Conservation (phyloP, 2,797 vertebrate species). For the Numenius phaeopus region DNA sequence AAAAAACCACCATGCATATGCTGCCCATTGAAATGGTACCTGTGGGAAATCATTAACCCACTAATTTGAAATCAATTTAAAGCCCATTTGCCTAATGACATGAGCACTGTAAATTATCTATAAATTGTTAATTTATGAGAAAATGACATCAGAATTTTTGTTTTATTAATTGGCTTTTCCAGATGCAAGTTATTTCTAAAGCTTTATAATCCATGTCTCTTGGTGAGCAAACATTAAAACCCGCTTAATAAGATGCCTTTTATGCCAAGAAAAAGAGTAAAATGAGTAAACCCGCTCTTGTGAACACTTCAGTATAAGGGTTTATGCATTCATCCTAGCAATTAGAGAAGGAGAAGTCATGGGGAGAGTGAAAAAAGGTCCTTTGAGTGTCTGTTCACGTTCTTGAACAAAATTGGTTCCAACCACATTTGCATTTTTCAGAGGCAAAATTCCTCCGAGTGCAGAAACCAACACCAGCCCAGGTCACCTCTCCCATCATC, state of each 20-base stretch:
- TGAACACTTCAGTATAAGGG: constrained; percentile 35
- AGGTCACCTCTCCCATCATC: background rate
- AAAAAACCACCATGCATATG: background rate
- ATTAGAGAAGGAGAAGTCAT: constrained; percentile 47
- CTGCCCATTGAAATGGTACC: constrained; percentile 48
- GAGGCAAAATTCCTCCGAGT: background rate
- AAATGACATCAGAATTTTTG: constrained; percentile 62
- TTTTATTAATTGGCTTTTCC: constrained; percentile 54
- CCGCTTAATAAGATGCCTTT: constrained; percentile 11
- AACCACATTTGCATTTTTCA: constrained; percentile 37
- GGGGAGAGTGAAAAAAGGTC: constrained; percentile 2
- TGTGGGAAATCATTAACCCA: constrained; percentile 74
- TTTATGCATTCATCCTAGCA: constrained; percentile 45
- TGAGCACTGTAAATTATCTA: constrained; percentile 70
- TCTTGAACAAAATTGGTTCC: constrained; percentile 42
- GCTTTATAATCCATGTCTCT: constrained; percentile 15
- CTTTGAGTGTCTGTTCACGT: constrained; percentile 3
- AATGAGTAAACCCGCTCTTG: constrained; percentile 21
- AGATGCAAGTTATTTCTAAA: constrained; percentile 41
- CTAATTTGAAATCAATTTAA: constrained; percentile 83
- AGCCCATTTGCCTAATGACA: constrained; percentile 81
- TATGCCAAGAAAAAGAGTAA: constrained; percentile 27
- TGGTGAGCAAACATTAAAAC: constrained; percentile 19
- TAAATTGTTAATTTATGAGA: constrained; percentile 77
- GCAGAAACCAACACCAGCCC: background rate